These are phyloP conservation scores for Enteromius viviparus DNA, from an alignment of 2,797 vertebrate species.

Conservation along the genomic window DNA sequence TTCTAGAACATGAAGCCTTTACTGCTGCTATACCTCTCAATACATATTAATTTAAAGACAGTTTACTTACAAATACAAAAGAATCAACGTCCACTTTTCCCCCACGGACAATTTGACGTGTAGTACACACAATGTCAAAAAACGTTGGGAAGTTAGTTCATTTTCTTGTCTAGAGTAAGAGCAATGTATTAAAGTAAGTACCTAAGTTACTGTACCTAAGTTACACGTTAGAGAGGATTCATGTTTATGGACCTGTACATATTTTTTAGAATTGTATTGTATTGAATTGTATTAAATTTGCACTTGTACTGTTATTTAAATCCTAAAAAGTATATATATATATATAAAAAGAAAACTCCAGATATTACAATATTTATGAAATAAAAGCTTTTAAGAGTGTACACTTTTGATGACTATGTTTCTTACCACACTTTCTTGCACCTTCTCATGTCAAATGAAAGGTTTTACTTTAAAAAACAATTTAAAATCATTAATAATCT, in stretches of 20 bases:
- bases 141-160: not conserved
- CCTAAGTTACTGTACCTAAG: not conserved
- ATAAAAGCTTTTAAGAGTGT: not conserved
- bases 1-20: not conserved
- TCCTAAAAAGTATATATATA: not conserved
- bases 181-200: not conserved
- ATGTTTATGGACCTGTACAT: not conserved
- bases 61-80: not conserved
- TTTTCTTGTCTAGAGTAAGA: not conserved
- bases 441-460: not conserved
- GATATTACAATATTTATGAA: not conserved
- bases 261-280: not conserved
- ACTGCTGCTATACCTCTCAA: conserved; percentile 1
- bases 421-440: not conserved
- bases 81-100: not conserved
- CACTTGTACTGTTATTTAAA: not conserved
- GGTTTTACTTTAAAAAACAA: not conserved
- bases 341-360: no score
- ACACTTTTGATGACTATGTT: not conserved
- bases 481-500: not conserved
- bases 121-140: conserved; percentile 10
- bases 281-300: not conserved
- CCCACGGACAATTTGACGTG: conserved; percentile 14
- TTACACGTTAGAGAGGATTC: not conserved
- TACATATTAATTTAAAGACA: conserved; percentile 1